Conservation (phyloP, 2,797 vertebrate species). For the Lagorchestes hirsutus region DNA sequence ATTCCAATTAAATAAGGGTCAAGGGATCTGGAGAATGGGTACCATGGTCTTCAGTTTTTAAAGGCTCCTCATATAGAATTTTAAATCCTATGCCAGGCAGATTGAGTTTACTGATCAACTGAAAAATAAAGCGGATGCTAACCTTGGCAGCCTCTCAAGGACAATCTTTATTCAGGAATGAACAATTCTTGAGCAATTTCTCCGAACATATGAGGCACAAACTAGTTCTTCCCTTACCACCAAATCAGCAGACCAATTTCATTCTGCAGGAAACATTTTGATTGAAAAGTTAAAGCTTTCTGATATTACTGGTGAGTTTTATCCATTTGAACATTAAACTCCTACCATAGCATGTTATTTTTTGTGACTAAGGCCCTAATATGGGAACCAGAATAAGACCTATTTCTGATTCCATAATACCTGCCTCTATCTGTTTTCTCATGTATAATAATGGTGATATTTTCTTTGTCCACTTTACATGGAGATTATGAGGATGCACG, state of each 20-base stretch:
- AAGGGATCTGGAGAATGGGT: slow-evolving; percentile 53
- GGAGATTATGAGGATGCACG: background rate
- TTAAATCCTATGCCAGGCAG: slow-evolving; percentile 66
- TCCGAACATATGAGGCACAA: slow-evolving; percentile 2
- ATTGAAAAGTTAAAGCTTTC: background rate
- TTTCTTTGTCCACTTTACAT: background rate
- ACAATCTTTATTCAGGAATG: slow-evolving; percentile 46
- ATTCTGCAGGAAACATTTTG: slow-evolving; percentile 56
- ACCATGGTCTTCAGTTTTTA: slow-evolving; percentile 55
- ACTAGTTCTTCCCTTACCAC: slow-evolving; percentile 58
- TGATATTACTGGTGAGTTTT: background rate
- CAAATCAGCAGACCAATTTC: slow-evolving; percentile 62
- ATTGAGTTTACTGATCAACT: slow-evolving; percentile 43
- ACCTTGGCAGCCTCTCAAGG: slow-evolving; percentile 72
- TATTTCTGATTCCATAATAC: background rate
- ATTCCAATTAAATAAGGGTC: slow-evolving; percentile 51
- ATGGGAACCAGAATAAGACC: background rate
- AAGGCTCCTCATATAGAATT: slow-evolving; percentile 58
- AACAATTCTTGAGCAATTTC: slow-evolving; percentile 66
- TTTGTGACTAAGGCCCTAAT: background rate
- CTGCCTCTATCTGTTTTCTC: background rate
- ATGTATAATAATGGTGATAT: background rate
- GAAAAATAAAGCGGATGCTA: slow-evolving; percentile 65
- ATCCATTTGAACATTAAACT: background rate
- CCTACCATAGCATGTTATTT: background rate